These are phyloP conservation scores for Halisarca cf. caerulea DNA, from an alignment of 37 sponge, comb jelly and placozoan species.

Conservation along the genomic window DNA sequence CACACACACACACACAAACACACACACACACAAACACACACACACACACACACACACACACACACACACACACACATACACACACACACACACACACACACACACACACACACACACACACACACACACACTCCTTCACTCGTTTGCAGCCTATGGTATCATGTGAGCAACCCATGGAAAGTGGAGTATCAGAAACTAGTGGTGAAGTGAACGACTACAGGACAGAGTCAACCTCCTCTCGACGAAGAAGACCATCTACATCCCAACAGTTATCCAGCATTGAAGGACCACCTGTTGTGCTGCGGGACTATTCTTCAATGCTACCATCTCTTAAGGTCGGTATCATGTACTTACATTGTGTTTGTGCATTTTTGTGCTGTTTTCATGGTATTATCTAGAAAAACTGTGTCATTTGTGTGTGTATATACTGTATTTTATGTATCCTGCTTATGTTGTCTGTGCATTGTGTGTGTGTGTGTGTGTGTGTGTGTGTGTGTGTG, in stretches of 20 bases:
- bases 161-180: not conserved
- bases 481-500: not conserved
- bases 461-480: not conserved
- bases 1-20: constrained; percentile 15
- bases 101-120: not conserved
- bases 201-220: too few species aligned
- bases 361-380: too few species aligned
- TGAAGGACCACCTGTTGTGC: not conserved
- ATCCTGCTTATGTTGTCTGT: not conserved
- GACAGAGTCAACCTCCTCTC: not conserved
- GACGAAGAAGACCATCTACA: not conserved
- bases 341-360: too few species aligned
- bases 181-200: not conserved
- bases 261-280: not conserved
- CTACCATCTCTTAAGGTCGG: too few species aligned
- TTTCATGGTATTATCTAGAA: too few species aligned
- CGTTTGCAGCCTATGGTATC: not conserved
- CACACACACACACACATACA: constrained; percentile 49
- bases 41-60: constrained; percentile 39
- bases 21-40: constrained; percentile 24
- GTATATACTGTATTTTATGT: not conserved
- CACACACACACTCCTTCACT: not conserved
- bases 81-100: constrained; percentile 18
- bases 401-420: too few species aligned
- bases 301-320: not conserved